Percentiles rank a stretch among this genome's conserved stretches.
Conservation (phyloP, 2,888 invertebrate species). For the Hypercompe scribonia region DNA sequence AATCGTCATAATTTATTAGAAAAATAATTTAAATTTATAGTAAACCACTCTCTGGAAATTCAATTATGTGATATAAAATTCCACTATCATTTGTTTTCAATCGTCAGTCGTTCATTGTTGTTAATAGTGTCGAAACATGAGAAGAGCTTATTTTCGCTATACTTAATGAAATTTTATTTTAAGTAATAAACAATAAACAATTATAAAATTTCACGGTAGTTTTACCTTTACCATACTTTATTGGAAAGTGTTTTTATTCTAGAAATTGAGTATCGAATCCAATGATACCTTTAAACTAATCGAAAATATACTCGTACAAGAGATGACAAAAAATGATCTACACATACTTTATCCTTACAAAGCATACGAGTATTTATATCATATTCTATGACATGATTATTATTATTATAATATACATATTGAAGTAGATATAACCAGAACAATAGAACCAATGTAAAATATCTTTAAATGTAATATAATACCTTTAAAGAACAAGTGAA, state of each 20-base stretch:
- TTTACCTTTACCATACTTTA: background rate
- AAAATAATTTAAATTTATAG: too few relatives aligned
- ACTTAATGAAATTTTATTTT: background rate
- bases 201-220: background rate
- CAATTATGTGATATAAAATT: background rate
- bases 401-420: too few relatives aligned
- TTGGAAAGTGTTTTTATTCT: background rate
- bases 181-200: background rate
- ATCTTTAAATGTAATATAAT: too few relatives aligned
- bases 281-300: background rate
- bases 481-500: too few relatives aligned
- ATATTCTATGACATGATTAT: background rate
- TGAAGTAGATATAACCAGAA: too few relatives aligned
- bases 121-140: background rate
- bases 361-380: too few relatives aligned
- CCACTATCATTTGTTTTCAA: background rate
- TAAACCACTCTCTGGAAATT: too few relatives aligned
- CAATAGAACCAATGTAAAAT: too few relatives aligned
- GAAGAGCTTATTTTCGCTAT: background rate
- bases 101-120: too few relatives aligned
- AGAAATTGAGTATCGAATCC: background rate
- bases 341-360: background rate
- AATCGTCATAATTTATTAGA: too few relatives aligned
- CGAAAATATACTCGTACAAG: background rate
- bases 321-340: background rate